Evolutionary conservation across 2,797 vertebrate species (phyloP).

Genomic region (Atherinosoma microstoma): DNA sequence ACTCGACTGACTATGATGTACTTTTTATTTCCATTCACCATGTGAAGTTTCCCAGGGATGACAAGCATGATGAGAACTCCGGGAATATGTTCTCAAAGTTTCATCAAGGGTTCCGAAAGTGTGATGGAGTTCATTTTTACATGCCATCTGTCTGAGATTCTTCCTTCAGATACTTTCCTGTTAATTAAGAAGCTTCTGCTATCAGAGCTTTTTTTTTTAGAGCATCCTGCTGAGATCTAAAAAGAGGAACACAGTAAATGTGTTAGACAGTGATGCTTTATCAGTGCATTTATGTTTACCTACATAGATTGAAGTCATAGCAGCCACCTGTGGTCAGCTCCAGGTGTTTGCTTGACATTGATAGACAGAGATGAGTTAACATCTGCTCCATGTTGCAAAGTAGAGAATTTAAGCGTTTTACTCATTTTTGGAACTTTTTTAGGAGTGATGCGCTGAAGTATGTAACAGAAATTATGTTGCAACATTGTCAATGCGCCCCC

Average conservation of each 20-base stretch:
- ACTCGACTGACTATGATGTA: background rate
- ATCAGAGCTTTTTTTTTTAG: slow-evolving; percentile 51
- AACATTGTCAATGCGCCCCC: background rate
- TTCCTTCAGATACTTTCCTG: slow-evolving; percentile 48
- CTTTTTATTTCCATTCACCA: background rate
- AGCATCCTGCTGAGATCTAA: slow-evolving; percentile 38
- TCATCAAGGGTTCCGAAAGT: slow-evolving; percentile 36
- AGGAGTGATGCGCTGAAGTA: slow-evolving; percentile 9
- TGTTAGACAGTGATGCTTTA: background rate
- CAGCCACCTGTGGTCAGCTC: slow-evolving; percentile 64
- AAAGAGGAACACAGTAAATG: slow-evolving; percentile 11
- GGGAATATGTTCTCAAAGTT: slow-evolving; percentile 32
- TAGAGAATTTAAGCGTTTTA: slow-evolving; percentile 8
- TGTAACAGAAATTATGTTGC: slow-evolving; percentile 1
- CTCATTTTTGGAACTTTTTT: slow-evolving; percentile 26
- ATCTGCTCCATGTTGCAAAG: slow-evolving; percentile 60
- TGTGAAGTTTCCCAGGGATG: background rate
- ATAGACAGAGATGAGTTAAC: slow-evolving; percentile 53
- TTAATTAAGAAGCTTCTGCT: slow-evolving; percentile 70
- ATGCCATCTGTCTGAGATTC: slow-evolving; percentile 64
- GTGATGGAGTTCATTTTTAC: slow-evolving; percentile 55
- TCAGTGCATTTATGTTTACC: slow-evolving; percentile 29
- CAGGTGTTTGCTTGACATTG: slow-evolving; percentile 59
- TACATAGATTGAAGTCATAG: slow-evolving; percentile 36
- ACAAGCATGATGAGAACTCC: slow-evolving; percentile 3